These are phyloP conservation scores for Myiothlypis chrysogaster DNA, from an alignment of 2,797 vertebrate species.

Conservation along the genomic window DNA sequence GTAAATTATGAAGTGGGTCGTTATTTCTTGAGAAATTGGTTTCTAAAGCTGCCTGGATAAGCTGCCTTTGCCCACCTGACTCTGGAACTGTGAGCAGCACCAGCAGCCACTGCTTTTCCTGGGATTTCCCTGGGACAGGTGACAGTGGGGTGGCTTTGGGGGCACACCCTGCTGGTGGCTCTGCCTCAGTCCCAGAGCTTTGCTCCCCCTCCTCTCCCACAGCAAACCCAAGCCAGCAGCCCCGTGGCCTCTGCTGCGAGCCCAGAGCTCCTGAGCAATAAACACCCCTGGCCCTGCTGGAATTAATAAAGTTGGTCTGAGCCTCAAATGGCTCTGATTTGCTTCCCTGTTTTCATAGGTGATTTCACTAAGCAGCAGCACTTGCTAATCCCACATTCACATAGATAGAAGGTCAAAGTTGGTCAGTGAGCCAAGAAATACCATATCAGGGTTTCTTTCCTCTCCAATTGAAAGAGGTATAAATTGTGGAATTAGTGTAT, in stretches of 20 bases:
- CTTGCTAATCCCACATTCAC: constrained; percentile 92
- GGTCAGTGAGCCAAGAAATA: constrained; percentile 99
- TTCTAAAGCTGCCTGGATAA: background rate
- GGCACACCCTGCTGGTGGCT: background rate
- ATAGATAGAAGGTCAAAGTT: constrained; percentile 98
- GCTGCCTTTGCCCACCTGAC: background rate
- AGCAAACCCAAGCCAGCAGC: background rate
- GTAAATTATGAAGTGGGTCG: background rate
- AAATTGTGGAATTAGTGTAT: constrained; percentile 99
- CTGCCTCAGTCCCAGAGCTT: background rate
- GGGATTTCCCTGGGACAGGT: background rate
- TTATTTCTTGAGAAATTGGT: constrained; percentile 4
- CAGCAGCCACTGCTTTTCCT: accelerated
- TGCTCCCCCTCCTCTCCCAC: background rate
- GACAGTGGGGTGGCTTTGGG: accelerated
- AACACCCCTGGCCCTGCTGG: constrained; percentile 67
- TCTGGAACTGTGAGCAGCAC: background rate
- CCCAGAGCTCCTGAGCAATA: constrained; percentile 31
- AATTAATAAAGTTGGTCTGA: constrained; percentile 91
- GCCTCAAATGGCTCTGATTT: constrained; percentile 87
- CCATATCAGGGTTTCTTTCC: constrained; percentile 97
- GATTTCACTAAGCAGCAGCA: constrained; percentile 91
- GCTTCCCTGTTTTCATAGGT: constrained; percentile 89
- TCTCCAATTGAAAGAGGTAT: constrained; percentile 91
- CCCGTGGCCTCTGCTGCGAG: background rate